Base-by-base conservation (phyloP, 1,140 invertebrate species). In the Reticulitermes speratus region DNA sequence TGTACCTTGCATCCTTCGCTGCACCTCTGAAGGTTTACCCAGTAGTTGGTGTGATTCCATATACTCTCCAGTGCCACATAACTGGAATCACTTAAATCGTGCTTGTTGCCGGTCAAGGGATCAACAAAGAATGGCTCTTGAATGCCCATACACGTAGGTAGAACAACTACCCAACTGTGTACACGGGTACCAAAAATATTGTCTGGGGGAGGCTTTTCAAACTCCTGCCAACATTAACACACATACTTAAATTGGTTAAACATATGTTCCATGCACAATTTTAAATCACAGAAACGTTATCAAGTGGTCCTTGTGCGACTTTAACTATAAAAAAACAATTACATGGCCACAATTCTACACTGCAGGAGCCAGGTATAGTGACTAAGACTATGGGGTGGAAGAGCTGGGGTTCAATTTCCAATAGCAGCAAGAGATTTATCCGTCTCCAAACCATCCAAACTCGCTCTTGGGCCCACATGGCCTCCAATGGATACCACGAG, bases 21-120 rank as follows among this genome's bases (percentile, higher is more conserved):
- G 86, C 92, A 93, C 44, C 92, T 91, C 90, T 96, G 94, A 92
- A 95, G 92, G 91, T 96, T 95, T 30, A 95, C 93, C 94, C 97
- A 98, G 91, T 97, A 98, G 91, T 98, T 98, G 82, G 93, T 90
- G 89, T 98, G 91, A 89, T 98, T 98, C 94, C 97, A 98, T 82
- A 98, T 90, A 87, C 94, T 95, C 88, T 98, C 97, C 16, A 98
- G 92, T 0, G 95, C 93, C 45, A 95, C 93, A 88, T 97, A 98
- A 82, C 94, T 91, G 32, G 91, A 89, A 86, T 94, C 93, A 44
- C 92, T 90, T 1, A 94, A 88, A 0, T 94, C 91, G 87, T 94
- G 93, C 0, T 92, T 90, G 8, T 92, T 90, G 0, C 97, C 97
- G 0, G 96, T 96, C 23, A 95, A 94, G 0, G 97, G 94, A 89